phyloP scores from a whole-genome alignment of 2,113 vertebrate genomes.

The Amphiprion percula region DNA sequence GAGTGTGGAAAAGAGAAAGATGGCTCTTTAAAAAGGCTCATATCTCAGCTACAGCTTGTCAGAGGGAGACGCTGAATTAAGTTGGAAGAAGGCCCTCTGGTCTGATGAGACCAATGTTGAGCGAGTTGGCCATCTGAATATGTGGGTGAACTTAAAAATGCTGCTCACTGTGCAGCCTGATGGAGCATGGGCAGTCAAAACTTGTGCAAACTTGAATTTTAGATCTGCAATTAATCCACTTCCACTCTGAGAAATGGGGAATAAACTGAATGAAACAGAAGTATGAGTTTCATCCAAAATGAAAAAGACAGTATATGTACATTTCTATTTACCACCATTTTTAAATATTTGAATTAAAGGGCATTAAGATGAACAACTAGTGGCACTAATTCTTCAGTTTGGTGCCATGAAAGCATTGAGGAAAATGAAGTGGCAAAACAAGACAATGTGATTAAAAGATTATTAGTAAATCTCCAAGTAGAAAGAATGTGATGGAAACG shows the following conservation, averaged over 20 bases:
- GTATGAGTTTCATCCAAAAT: too few species aligned
- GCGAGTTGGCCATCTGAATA: background rate
- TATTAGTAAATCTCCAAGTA: background rate
- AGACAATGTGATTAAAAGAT: background rate
- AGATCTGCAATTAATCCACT: too few species aligned
- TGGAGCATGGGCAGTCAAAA: too few species aligned
- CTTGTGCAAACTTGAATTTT: too few species aligned
- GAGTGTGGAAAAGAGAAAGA: background rate
- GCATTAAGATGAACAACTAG: background rate
- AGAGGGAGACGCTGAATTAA: constrained; percentile 2
- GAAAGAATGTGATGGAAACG: too few species aligned
- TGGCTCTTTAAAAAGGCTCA: background rate
- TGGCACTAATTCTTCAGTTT: background rate
- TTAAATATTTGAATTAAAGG: background rate
- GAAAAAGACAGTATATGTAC: background rate
- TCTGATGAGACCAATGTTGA: background rate
- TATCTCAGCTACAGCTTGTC: constrained; percentile 8
- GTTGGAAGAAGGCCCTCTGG: constrained; percentile 1
- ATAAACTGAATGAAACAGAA: too few species aligned
- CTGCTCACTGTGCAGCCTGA: background rate
- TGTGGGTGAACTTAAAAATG: background rate
- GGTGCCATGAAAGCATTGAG: background rate
- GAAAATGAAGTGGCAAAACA: background rate
- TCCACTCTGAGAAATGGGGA: too few species aligned
- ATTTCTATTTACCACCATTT: background rate